A percentile compares a stretch with the other conserved stretches of the same genome.
Evolutionary conservation across 1,140 invertebrate genomes (phyloP).

Genomic region (Thalassaphorura encarpata): DNA sequence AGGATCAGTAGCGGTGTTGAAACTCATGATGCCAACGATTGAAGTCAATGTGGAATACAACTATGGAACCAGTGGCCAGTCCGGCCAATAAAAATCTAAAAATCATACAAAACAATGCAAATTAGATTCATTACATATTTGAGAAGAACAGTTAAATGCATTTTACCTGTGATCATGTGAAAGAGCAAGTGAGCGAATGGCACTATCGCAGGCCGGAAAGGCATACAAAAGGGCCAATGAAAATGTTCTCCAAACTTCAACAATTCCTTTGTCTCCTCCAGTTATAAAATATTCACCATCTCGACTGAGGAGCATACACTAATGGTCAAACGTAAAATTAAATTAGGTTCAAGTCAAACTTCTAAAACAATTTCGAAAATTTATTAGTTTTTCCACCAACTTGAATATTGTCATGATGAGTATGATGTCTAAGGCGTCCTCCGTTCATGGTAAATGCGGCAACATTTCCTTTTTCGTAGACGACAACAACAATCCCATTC

Average conservation of each 20-base stretch:
- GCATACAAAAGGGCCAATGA: constrained; percentile 93
- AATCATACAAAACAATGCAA: neutral
- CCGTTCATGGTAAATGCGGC: constrained; percentile 90
- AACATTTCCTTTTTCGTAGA: constrained; percentile 81
- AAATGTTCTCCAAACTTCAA: constrained; percentile 96
- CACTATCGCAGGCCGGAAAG: constrained; percentile 90
- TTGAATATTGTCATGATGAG: constrained; percentile 90
- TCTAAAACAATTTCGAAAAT: neutral
- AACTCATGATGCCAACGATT: constrained; percentile 99
- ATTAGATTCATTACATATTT: constrained; percentile 2
- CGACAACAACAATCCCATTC: constrained; percentile 94
- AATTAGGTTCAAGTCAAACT: neutral
- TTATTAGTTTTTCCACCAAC: constrained; percentile 44
- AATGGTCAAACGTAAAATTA: constrained; percentile 34
- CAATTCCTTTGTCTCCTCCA: constrained; percentile 90
- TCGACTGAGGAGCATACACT: constrained; percentile 88
- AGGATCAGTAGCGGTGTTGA: constrained; percentile 60
- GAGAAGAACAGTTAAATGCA: constrained; percentile 8
- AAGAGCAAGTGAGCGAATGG: constrained; percentile 80
- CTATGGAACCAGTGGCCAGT: constrained; percentile 89
- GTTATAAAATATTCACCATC: constrained; percentile 98
- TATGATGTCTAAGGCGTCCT: constrained; percentile 70
- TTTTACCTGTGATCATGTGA: constrained; percentile 94
- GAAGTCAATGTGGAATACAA: constrained; percentile 99
- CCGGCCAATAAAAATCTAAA: constrained; percentile 89